A percentile compares a stretch with the other conserved stretches of the same genome.
These are phyloP conservation scores for Holotrichia oblita DNA, from an alignment of 1,140 invertebrate species.

Conservation along the genomic window DNA sequence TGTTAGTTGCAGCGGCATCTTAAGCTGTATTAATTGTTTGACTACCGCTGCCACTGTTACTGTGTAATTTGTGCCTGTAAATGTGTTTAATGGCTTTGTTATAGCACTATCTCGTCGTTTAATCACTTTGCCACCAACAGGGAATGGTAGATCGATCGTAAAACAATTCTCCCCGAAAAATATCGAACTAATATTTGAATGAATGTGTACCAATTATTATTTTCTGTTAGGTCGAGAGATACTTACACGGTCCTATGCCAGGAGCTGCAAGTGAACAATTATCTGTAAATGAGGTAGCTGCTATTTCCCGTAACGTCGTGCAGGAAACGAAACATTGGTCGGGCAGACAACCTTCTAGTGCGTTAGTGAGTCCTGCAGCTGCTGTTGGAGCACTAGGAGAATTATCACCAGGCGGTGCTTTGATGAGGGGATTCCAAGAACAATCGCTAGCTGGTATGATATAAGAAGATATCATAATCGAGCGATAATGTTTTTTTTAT, in stretches of 20 bases:
- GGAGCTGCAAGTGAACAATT: constrained; percentile 61
- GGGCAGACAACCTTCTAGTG: constrained; percentile 50
- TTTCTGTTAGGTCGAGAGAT: constrained; percentile 72
- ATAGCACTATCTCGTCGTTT: too few species aligned
- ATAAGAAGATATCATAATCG: too few species aligned
- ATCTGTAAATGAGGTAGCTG: constrained; percentile 53
- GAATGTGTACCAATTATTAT: not conserved
- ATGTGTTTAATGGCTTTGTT: too few species aligned
- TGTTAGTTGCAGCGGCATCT: too few species aligned
- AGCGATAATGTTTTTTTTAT: constrained; percentile 24
- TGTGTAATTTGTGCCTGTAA: too few species aligned
- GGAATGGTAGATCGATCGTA: too few species aligned
- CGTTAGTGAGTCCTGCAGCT: constrained; percentile 68
- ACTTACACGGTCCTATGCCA: constrained; percentile 83
- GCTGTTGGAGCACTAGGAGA: constrained; percentile 87
- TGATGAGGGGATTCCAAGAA: constrained; percentile 89
- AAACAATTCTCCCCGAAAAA: too few species aligned
- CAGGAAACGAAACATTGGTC: constrained; percentile 58
- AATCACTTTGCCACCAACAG: too few species aligned
- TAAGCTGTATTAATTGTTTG: too few species aligned
- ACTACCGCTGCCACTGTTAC: too few species aligned
- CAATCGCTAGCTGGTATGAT: constrained; percentile 80
- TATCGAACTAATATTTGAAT: too few species aligned
- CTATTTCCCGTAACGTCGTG: constrained; percentile 53
- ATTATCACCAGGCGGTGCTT: constrained; percentile 89